phyloP scores from a whole-genome alignment of 1,140 invertebrate genomes.

The Leptestheria dahalacensis region DNA sequence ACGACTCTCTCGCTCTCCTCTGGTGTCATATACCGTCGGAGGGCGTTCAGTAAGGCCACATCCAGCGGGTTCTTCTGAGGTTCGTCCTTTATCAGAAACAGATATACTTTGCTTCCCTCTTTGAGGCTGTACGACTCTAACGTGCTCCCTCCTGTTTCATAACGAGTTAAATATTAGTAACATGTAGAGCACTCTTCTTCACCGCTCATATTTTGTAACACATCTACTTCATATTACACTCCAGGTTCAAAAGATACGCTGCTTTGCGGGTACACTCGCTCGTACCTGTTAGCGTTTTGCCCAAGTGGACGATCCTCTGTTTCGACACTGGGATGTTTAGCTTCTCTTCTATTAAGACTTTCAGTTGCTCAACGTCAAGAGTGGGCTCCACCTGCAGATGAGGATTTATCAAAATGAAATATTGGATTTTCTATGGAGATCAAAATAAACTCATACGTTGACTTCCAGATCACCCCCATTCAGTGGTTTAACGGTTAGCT shows the following conservation, averaged over 20 bases:
- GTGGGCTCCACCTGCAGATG: background rate
- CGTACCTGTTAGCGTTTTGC: slow-evolving; percentile 2
- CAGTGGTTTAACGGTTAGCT: slow-evolving; percentile 1
- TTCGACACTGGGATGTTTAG: background rate
- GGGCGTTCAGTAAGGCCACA: background rate
- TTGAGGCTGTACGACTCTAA: background rate
- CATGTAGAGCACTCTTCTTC: too few species aligned
- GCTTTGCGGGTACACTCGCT: background rate
- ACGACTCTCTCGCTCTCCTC: slow-evolving; percentile 1
- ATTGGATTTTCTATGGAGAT: background rate
- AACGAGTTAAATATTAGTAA: too few species aligned
- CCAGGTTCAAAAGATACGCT: too few species aligned
- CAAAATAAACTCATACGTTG: background rate
- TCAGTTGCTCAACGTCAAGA: background rate
- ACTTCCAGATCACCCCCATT: slow-evolving; percentile 1
- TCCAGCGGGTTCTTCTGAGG: background rate
- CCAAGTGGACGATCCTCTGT: background rate
- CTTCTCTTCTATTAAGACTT: background rate
- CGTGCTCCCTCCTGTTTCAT: background rate
- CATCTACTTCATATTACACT: too few species aligned
- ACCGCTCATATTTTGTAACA: too few species aligned
- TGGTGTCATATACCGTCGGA: background rate
- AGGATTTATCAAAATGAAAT: background rate
- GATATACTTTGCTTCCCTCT: slow-evolving; percentile 1
- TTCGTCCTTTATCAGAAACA: slow-evolving; percentile 4